Percentiles rank a stretch among this genome's conserved stretches.
phyloP scores from a whole-genome alignment of 1,140 invertebrate species.

The Chionoecetes opilio region DNA sequence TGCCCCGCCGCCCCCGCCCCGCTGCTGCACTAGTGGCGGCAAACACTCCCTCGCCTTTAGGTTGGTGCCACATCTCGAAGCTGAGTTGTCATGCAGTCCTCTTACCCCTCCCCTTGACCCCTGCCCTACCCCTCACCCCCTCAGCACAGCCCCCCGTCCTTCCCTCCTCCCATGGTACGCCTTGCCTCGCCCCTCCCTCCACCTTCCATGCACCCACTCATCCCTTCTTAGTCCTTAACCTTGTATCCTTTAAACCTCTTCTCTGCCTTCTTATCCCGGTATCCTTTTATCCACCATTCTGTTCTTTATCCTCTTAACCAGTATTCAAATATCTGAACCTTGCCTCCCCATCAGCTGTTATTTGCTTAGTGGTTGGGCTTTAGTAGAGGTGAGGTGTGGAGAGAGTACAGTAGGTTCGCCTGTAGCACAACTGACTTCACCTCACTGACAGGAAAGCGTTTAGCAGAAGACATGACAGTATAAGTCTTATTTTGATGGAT shows the following conservation, averaged over 20 bases:
- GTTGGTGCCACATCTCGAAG: conserved; percentile 57
- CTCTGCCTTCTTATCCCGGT: not conserved
- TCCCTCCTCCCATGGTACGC: not conserved
- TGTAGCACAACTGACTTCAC: not conserved
- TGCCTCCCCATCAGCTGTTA: not conserved
- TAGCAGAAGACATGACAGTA: not conserved
- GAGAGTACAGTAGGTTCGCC: not conserved
- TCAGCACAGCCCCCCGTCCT: not conserved
- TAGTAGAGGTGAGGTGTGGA: not conserved
- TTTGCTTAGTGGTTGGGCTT: not conserved
- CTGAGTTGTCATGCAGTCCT: conserved; percentile 55
- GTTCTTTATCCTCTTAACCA: not conserved
- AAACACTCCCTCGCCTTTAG: conserved; percentile 60
- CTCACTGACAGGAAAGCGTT: not conserved
- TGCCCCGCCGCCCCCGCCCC: not conserved
- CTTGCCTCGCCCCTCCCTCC: not conserved
- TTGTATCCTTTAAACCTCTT: not conserved
- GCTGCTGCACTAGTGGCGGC: conserved; percentile 37
- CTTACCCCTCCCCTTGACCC: conserved; percentile 25
- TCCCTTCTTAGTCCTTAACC: not conserved
- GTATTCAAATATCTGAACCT: not conserved
- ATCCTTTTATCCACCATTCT: not conserved
- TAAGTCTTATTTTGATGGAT: not conserved
- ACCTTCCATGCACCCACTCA: not conserved
- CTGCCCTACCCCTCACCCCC: not conserved